These are phyloP conservation scores for Seira sanloemensis DNA, from an alignment of 2,888 invertebrate genomes.

Conservation along the genomic window DNA sequence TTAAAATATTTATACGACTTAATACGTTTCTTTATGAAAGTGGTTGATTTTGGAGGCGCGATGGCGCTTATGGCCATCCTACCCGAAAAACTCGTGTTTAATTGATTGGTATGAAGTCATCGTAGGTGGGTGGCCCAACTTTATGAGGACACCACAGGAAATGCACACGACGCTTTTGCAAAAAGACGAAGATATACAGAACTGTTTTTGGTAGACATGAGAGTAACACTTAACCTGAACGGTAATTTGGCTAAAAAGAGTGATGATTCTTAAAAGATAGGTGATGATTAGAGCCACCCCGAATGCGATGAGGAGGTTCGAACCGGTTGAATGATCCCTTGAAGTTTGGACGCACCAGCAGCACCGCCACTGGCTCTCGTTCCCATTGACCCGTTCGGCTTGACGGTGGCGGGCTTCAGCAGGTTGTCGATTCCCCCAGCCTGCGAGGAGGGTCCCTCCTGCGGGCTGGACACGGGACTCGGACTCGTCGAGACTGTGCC, in stretches of 20 bases:
- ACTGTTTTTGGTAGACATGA: too few relatives aligned
- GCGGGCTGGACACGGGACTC: slow-evolving; percentile 34
- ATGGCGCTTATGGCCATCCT: too few relatives aligned
- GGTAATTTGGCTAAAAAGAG: background rate
- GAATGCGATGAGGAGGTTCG: slow-evolving; percentile 70
- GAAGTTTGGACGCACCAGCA: slow-evolving; percentile 68
- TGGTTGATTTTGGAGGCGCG: too few relatives aligned
- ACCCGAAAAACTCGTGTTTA: too few relatives aligned
- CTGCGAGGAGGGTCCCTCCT: slow-evolving; percentile 42
- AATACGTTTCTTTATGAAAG: background rate
- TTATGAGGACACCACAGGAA: too few relatives aligned
- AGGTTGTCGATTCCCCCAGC: slow-evolving; percentile 25
- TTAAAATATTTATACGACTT: background rate
- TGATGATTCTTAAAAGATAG: background rate
- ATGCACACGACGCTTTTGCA: too few relatives aligned
- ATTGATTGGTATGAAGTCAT: too few relatives aligned
- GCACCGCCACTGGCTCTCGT: slow-evolving; percentile 33
- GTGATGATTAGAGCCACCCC: slow-evolving; percentile 71
- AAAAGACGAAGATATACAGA: too few relatives aligned
- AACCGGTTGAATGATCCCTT: slow-evolving; percentile 73
- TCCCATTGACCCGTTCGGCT: slow-evolving; percentile 57
- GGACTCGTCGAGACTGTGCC: slow-evolving; percentile 24
- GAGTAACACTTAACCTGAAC: background rate
- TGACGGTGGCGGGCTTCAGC: slow-evolving; percentile 43
- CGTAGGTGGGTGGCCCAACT: too few relatives aligned